phyloP scores from a whole-genome alignment of 2,888 invertebrate genomes.

The Cepaea hortensis region DNA sequence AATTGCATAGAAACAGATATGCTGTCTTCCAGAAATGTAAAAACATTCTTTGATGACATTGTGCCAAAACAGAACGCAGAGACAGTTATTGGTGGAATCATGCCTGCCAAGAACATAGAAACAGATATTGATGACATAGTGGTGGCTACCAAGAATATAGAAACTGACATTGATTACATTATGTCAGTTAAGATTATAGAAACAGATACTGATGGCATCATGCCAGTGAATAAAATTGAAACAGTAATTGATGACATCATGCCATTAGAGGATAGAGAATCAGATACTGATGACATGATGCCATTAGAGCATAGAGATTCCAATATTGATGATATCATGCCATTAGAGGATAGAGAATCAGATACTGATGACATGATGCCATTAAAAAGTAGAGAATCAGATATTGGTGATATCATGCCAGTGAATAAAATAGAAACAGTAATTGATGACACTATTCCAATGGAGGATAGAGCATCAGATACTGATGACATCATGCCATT shows the following conservation, averaged over 20 bases:
- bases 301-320: background rate
- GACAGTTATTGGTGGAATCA: conserved; percentile 8
- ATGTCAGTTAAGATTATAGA: background rate
- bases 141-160: no score
- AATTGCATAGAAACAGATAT: background rate
- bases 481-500: background rate
- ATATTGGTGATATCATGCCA: conserved; percentile 21
- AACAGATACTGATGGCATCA: background rate
- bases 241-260: conserved; percentile 1
- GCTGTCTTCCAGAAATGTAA: background rate
- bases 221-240: background rate
- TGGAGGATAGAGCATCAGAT: background rate
- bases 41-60: conserved; percentile 12
- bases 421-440: background rate
- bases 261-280: background rate
- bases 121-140: conserved; percentile 3
- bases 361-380: conserved; percentile 2
- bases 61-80: background rate
- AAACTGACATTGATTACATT: background rate
- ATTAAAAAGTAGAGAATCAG: background rate
- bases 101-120: background rate
- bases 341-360: background rate
- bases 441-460: conserved; percentile 3
- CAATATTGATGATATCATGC: background rate
- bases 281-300: background rate